phyloP scores from a whole-genome alignment of 2,888 invertebrate species.

The Drosophila colorata region DNA sequence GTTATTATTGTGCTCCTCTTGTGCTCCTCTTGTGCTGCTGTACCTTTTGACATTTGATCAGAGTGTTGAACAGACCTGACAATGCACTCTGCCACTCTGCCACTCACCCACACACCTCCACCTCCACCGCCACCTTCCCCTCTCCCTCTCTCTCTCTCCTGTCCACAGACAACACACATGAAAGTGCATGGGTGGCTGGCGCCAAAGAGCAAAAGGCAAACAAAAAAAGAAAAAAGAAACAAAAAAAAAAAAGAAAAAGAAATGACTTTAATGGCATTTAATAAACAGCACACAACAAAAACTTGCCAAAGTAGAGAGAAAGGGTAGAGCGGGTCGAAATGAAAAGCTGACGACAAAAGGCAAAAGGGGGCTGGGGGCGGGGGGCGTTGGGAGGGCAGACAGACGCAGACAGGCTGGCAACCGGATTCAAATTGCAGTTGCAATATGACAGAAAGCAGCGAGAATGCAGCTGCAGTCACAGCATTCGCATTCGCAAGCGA shows the following conservation, averaged over 20 bases:
- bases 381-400: not conserved
- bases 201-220: slow-evolving; percentile 41
- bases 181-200: slow-evolving; percentile 48
- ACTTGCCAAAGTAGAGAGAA: slow-evolving; percentile 10
- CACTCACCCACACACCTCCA: too few relatives aligned
- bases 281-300: slow-evolving; percentile 61
- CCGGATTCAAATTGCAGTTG: slow-evolving; percentile 76
- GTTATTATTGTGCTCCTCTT: slow-evolving; percentile 41
- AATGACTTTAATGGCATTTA: slow-evolving; percentile 73
- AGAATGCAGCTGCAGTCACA: slow-evolving; percentile 38
- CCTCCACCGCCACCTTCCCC: not conserved
- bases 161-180: slow-evolving; percentile 9
- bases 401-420: slow-evolving; percentile 38
- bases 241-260: slow-evolving; percentile 16
- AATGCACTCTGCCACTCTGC: slow-evolving; percentile 58
- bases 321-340: not conserved
- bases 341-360: slow-evolving; percentile 9
- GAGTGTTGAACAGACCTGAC: slow-evolving; percentile 45
- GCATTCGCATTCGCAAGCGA: too few relatives aligned
- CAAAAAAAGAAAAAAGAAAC: slow-evolving; percentile 23
- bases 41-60: slow-evolving; percentile 74
- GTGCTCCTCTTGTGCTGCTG: slow-evolving; percentile 21
- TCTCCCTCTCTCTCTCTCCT: slow-evolving; percentile 14
- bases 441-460: slow-evolving; percentile 39
- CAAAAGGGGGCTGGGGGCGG: not conserved